Evolutionary conservation across 2,113 vertebrate species (phyloP).

Genomic region (Megaceryle maxima): DNA sequence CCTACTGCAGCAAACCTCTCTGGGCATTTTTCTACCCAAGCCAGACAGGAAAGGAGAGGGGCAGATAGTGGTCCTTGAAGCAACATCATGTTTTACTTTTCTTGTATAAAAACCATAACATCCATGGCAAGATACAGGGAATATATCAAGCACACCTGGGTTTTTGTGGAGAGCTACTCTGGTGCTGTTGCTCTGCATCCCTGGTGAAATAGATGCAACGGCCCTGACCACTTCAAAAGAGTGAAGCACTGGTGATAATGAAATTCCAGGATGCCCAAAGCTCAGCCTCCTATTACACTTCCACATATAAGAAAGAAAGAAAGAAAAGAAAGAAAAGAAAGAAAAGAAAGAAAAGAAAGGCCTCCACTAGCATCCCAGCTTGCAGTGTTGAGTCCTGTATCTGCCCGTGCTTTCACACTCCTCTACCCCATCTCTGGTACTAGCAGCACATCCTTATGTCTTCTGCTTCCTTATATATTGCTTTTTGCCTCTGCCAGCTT

Average conservation of each 20-base stretch:
- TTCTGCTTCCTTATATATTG: background rate
- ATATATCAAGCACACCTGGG: background rate
- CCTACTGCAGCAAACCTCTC: background rate
- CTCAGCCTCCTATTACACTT: background rate
- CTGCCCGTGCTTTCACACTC: background rate
- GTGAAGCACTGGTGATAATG: background rate
- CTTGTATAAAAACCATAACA: background rate
- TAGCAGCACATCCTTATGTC: background rate
- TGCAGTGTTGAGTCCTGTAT: background rate
- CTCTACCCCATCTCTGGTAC: background rate
- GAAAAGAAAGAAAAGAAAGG: too few relatives aligned
- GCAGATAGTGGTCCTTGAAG: background rate
- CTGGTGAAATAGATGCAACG: background rate
- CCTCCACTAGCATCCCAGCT: too few relatives aligned
- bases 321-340: too few relatives aligned
- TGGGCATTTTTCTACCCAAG: background rate
- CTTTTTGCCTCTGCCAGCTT: background rate
- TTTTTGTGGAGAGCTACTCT: background rate
- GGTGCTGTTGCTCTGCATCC: background rate
- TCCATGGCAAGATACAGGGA: background rate
- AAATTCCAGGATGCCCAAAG: background rate
- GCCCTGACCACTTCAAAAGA: background rate
- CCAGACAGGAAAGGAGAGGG: background rate
- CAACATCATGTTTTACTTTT: background rate
- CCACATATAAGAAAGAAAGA: background rate